phyloP scores from a whole-genome alignment of 64 coral and sea anemone species.

The Exaiptasia diaphana region DNA sequence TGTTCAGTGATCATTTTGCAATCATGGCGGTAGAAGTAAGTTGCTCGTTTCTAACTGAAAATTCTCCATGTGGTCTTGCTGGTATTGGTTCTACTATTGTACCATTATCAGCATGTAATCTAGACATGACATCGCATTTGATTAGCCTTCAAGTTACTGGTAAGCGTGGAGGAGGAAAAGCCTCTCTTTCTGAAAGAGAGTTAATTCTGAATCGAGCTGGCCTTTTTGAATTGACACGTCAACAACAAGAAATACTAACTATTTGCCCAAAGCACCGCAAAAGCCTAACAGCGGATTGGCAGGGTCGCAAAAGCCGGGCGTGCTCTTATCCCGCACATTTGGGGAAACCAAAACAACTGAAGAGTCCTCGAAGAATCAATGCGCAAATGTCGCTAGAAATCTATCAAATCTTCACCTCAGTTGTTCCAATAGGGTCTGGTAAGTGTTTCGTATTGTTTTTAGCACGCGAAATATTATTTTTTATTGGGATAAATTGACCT shows the following conservation, averaged over 20 bases:
- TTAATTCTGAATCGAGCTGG: conserved; percentile 42
- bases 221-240: too few relatives aligned
- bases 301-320: background rate
- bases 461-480: background rate
- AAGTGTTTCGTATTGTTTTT: background rate
- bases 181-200: conserved; percentile 11
- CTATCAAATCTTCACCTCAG: background rate
- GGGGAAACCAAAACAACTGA: background rate
- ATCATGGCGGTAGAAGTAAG: too few relatives aligned
- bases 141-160: conserved; percentile 29
- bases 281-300: background rate
- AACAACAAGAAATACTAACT: background rate
- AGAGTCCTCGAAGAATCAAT: background rate
- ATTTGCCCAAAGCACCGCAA: conserved; percentile 7
- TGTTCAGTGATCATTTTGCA: too few relatives aligned
- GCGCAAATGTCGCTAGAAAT: background rate
- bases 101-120: conserved; percentile 36
- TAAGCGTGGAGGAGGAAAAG: conserved; percentile 38
- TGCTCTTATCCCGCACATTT: background rate
- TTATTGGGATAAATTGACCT: background rate
- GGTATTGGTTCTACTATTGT: conserved; percentile 36
- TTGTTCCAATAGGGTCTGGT: background rate
- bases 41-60: background rate
- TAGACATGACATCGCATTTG: conserved; percentile 4
- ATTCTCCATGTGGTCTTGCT: conserved; percentile 1